A percentile compares a stretch with the other conserved stretches of the same genome.
Evolutionary conservation across 1,140 invertebrate species (phyloP).

Genomic region (Mesaphorura yosii): DNA sequence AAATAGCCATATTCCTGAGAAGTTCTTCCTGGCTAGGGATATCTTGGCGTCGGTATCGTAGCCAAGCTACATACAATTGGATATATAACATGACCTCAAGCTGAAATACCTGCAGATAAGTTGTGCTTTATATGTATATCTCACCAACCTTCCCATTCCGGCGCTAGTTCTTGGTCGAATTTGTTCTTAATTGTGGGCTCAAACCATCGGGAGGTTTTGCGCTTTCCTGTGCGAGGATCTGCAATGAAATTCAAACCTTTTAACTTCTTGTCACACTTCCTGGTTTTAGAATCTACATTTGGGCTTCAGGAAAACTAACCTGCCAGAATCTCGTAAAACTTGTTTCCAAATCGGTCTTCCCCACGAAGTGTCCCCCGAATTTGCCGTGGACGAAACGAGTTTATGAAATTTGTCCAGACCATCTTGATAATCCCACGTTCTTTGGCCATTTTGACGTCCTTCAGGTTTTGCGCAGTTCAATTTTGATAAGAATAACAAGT

Average conservation of each 20-base stretch:
- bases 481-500: no score
- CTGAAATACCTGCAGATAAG: no score
- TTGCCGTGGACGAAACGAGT: slow-evolving; percentile 45
- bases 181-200: slow-evolving; percentile 44
- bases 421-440: slow-evolving; percentile 22
- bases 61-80: slow-evolving; percentile 45
- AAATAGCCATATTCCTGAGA: slow-evolving; percentile 52
- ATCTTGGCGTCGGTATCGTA: slow-evolving; percentile 52
- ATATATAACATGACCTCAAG: not conserved
- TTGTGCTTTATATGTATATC: not conserved
- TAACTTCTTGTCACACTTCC: not conserved
- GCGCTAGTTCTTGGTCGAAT: slow-evolving; percentile 57
- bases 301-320: slow-evolving; percentile 11
- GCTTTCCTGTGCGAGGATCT: slow-evolving; percentile 45
- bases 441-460: no score
- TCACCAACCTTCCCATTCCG: slow-evolving; percentile 63
- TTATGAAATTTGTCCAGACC: slow-evolving; percentile 46
- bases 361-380: slow-evolving; percentile 45
- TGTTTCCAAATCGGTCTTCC: slow-evolving; percentile 64
- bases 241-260: slow-evolving; percentile 2
- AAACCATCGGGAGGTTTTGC: slow-evolving; percentile 55
- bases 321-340: slow-evolving; percentile 63
- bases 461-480: no score
- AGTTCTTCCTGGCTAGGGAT: slow-evolving; percentile 63
- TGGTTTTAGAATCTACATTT: slow-evolving; percentile 5